Evolutionary conservation across 2,113 vertebrate species (phyloP).

Genomic region (Lepus europaeus): DNA sequence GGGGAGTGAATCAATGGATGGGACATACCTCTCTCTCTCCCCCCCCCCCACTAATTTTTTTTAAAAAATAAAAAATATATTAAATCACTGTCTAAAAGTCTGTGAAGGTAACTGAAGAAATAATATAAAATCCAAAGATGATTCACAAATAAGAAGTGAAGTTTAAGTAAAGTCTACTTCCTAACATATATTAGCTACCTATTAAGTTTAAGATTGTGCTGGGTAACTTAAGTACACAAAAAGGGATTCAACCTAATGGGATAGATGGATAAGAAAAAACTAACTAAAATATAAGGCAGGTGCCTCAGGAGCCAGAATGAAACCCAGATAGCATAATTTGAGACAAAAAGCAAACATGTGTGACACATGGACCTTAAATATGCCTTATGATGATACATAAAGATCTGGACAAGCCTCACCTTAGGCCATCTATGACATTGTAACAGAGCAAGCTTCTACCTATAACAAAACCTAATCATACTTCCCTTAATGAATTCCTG

Average conservation of each 20-base stretch:
- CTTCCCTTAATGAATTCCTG: neutral
- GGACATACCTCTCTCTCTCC: too few species aligned
- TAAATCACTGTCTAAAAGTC: neutral
- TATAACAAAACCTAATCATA: neutral
- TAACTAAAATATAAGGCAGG: neutral
- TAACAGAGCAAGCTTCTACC: neutral
- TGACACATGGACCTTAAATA: neutral
- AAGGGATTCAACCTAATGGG: neutral
- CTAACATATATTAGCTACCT: neutral
- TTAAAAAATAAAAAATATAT: neutral
- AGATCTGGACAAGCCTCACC: neutral
- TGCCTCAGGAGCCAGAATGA: neutral
- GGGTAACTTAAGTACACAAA: neutral
- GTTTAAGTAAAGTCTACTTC: neutral
- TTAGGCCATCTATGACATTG: neutral
- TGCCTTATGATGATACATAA: neutral
- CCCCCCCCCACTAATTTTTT: too few species aligned
- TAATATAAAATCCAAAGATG: neutral
- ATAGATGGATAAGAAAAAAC: neutral
- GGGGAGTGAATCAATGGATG: too few species aligned
- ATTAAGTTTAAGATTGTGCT: neutral
- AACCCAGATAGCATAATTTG: neutral
- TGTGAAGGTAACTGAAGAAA: slow-evolving; percentile 3
- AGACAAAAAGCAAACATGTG: neutral
- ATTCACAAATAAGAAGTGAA: neutral